Conservation (phyloP, 2,888 invertebrate species). For the Acronicta leporina region DNA sequence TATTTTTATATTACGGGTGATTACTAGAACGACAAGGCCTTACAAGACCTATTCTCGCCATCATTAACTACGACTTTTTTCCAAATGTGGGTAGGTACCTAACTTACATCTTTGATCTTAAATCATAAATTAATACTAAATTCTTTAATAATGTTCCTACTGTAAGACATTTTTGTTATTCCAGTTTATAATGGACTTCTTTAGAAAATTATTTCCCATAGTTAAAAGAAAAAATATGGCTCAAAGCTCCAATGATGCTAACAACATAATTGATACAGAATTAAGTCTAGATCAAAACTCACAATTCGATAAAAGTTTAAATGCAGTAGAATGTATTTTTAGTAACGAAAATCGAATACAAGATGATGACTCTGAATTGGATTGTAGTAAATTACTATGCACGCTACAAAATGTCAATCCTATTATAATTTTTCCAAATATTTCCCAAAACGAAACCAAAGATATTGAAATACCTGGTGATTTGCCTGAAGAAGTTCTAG, state of each 20-base stretch:
- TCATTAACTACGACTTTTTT: too few species aligned
- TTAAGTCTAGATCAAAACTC: not conserved
- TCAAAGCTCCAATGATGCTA: not conserved
- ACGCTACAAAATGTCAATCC: conserved; percentile 20
- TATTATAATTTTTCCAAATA: conserved; percentile 1
- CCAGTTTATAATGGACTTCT: conserved; percentile 39
- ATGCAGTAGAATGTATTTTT: not conserved
- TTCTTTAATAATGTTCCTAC: not conserved
- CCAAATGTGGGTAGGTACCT: too few species aligned
- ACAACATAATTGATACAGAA: not conserved
- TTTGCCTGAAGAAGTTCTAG: too few species aligned
- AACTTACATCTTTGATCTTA: too few species aligned
- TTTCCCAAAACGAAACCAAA: not conserved
- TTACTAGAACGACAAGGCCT: too few species aligned
- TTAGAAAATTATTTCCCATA: conserved; percentile 21
- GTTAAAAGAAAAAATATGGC: not conserved
- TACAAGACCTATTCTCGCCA: too few species aligned
- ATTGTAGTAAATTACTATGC: conserved; percentile 3
- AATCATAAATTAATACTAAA: too few species aligned
- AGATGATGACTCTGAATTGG: not conserved
- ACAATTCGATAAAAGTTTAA: conserved; percentile 3
- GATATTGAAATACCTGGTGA: not conserved
- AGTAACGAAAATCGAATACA: not conserved
- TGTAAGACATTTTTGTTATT: conserved; percentile 6
- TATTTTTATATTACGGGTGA: too few species aligned